These are phyloP conservation scores for Scaeva pyrastri DNA, from an alignment of 2,888 invertebrate genomes.

Conservation along the genomic window DNA sequence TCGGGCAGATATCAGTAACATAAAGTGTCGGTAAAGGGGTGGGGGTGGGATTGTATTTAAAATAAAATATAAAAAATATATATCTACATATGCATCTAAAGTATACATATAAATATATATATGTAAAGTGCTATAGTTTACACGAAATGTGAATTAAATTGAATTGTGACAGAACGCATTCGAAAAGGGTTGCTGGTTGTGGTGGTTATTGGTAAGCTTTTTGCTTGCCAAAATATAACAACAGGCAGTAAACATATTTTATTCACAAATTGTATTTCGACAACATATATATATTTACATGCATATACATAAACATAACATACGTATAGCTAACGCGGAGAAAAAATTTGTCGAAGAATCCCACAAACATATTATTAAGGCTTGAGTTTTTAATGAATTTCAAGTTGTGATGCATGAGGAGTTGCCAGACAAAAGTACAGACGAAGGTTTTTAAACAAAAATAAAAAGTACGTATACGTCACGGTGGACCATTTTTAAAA, in stretches of 20 bases:
- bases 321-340: too few species aligned
- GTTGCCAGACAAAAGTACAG: constrained; percentile 32
- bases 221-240: constrained; percentile 34
- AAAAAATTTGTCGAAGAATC: constrained; percentile 22
- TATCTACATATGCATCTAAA: too few species aligned
- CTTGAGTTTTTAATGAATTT: constrained; percentile 62
- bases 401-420: constrained; percentile 30
- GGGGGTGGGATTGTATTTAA: background rate
- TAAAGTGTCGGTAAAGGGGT: background rate
- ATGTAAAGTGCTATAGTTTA: constrained; percentile 59
- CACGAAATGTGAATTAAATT: constrained; percentile 74
- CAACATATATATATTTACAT: background rate
- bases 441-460: too few species aligned
- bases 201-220: constrained; percentile 28
- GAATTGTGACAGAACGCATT: constrained; percentile 68
- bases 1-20: constrained; percentile 28
- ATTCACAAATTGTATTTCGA: constrained; percentile 7
- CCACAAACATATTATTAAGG: constrained; percentile 61
- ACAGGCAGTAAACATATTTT: constrained; percentile 25
- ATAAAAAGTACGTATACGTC: too few species aligned
- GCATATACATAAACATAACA: constrained; percentile 19
- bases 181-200: constrained; percentile 7
- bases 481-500: too few species aligned
- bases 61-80: background rate
- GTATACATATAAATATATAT: too few species aligned